Evolutionary conservation across 2,797 vertebrate species (phyloP), one percentile per base, ranked within the genome.

Genomic region (Kryptopterus vitreolus): DNA sequence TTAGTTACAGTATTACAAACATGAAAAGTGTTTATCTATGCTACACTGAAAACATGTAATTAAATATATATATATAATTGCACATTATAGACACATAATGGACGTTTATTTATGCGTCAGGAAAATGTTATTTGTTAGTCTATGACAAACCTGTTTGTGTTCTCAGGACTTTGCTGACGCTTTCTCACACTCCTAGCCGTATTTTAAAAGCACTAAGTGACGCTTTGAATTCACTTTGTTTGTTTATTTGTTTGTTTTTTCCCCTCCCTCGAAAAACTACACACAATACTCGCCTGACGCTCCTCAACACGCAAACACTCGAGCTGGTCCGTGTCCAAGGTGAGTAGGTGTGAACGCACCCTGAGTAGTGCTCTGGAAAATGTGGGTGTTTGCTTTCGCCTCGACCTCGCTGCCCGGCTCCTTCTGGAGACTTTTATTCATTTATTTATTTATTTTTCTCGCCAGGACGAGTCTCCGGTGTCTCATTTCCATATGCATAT

Each of bases 401-500:
- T 11, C 31, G 35, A 11, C 61, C 62, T 43, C 62, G 11, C 68
- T 11, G 63, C 69, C 50, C 43, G n/a, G 15, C 0, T 78, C 59
- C 59, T 59, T 50, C 33, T 55, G 80, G 70, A 33, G 53, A 31
- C 38, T 43, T 43, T 43, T 43, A 6, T 43, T 43, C 10, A 6
- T 43, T 43, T 10, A 6, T n/a, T n/a, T n/a, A n/a, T n/a, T n/a
- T n/a, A n/a, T n/a, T n/a, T 43, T 29, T 53, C 66, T 78, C 66
- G 53, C 65, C 75, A 63, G 75, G 58, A 52, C 65, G 59, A 68
- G 78, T 73, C 70, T 76, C 52, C 29, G 1, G 66, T 75, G 78
- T 53, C 68, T 78, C 86, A 89, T 92, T 88, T 87, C 82, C 87
- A 85, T 90, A 89, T 84, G 86, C 87, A 88, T 65, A 79, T 86